These are phyloP conservation scores for Dendrolimus kikuchii DNA, from an alignment of 1,140 invertebrate genomes.

Conservation along the genomic window DNA sequence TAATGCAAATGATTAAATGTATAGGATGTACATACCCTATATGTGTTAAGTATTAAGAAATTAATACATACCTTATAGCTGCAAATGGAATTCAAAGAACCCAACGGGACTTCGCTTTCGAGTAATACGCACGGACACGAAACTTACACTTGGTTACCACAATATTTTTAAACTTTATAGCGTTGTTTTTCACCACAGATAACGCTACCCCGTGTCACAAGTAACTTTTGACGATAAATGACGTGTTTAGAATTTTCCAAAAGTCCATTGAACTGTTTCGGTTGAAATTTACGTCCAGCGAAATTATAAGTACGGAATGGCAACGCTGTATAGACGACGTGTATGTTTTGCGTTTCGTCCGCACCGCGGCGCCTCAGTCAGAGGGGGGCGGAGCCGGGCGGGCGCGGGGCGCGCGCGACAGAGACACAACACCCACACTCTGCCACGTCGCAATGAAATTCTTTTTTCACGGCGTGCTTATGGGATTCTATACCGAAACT, in stretches of 20 bases:
- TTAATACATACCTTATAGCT: slow-evolving; percentile 51
- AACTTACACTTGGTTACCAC: slow-evolving; percentile 56
- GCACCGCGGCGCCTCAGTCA: slow-evolving; percentile 48
- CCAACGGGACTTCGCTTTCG: slow-evolving; percentile 51
- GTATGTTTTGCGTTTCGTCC: slow-evolving; percentile 47
- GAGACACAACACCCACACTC: slow-evolving; percentile 31
- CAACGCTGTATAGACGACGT: slow-evolving; percentile 68
- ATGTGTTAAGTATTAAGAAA: neutral
- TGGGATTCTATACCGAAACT: slow-evolving; percentile 44
- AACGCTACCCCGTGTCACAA: slow-evolving; percentile 45
- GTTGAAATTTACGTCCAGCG: slow-evolving; percentile 72
- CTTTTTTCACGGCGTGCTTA: slow-evolving; percentile 49
- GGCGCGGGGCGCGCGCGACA: slow-evolving; percentile 35
- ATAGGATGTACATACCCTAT: no score
- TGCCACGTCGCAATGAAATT: slow-evolving; percentile 50
- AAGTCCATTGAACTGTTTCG: slow-evolving; percentile 73
- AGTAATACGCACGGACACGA: slow-evolving; percentile 56
- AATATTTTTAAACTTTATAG: slow-evolving; percentile 42
- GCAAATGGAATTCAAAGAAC: slow-evolving; percentile 39
- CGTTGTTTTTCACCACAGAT: slow-evolving; percentile 52
- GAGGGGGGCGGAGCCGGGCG: slow-evolving; percentile 50
- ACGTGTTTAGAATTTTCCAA: slow-evolving; percentile 63
- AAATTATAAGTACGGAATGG: slow-evolving; percentile 72
- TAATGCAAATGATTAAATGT: no score
- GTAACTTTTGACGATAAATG: slow-evolving; percentile 48